Evolutionary conservation across 2,113 vertebrate genomes (phyloP), one percentile per base, ranked within the genome.

Genomic region (Upupa epops): DNA sequence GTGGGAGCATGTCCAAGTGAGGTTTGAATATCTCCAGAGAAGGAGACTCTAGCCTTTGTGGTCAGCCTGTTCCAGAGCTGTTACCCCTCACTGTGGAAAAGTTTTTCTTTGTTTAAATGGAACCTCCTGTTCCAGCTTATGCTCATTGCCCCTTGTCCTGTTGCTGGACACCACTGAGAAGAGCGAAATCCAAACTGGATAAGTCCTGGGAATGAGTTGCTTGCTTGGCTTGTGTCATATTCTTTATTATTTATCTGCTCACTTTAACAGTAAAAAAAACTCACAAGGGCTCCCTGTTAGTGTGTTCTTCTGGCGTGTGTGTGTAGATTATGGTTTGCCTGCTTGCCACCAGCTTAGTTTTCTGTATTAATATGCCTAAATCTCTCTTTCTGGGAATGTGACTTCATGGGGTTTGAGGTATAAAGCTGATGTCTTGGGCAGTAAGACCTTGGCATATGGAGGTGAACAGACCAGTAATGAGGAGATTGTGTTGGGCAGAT

Each of bases 381-480:
- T 83, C 88, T 72, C 64, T 55, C 11, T 10, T 81, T 68, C 60
- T 58, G 89, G 69, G 75, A 70, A 24, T 5, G 24, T 54, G 45
- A 31, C 70, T 91, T 78, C n/a, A 3, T 13, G 78, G 61, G 82
- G 72, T 75, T 69, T 89, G 85, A 66, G 84, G 52, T 68, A 36
- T 17, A 75, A 58, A 54, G 75, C 85, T 83, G 83, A 34, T 8
- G 5, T 76, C 17, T 46, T 63, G 73, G 85, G 65, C 84, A 85
- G 34, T 58, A 56, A 70, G 89, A 85, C 54, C 83, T 55, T 31
- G 63, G 88, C 83, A 52, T 88, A 81, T 90, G 79, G 88, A 80
- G 77, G 90, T 72, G 73, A 65, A 36, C 88, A 80, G 69, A 36
- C 8, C 51, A 17, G 76, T 49, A 5, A 71, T 19, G 80, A 63